Percentiles rank a stretch among this genome's conserved stretches.
phyloP scores from a whole-genome alignment of 2,797 vertebrate genomes.

The Amphiprion clarkii region DNA sequence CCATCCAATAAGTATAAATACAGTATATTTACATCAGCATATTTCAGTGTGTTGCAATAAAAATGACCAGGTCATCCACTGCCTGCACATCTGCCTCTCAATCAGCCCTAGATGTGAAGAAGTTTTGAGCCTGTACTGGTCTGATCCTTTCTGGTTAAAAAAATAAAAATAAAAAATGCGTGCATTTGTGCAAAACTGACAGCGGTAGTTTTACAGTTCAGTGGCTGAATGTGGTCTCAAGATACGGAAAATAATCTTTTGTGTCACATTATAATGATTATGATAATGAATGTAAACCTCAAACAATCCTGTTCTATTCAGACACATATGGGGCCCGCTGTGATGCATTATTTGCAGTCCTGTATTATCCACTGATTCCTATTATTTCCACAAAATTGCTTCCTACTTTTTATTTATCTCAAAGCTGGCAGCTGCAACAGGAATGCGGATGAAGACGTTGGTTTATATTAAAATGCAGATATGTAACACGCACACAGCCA shows the following conservation, averaged over 20 bases:
- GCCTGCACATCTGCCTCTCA: too few species aligned
- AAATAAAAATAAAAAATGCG: neutral
- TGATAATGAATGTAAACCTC: constrained; percentile 37
- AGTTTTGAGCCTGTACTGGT: neutral
- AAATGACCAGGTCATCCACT: too few species aligned
- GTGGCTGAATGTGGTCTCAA: constrained; percentile 10
- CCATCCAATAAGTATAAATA: neutral
- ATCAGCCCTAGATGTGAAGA: neutral
- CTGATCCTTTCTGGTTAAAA: neutral
- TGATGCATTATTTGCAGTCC: constrained; percentile 20
- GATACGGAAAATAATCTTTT: constrained; percentile 19
- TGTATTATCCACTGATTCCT: constrained; percentile 21
- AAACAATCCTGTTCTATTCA: constrained; percentile 22
- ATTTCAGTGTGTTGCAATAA: too few species aligned
- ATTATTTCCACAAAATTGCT: constrained; percentile 18
- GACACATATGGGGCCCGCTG: constrained; percentile 7
- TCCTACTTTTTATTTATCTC: constrained; percentile 39
- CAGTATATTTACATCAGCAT: neutral
- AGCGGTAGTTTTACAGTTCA: neutral
- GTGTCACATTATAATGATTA: constrained; percentile 12
- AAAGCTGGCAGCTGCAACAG: constrained; percentile 47
- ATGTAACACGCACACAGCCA: neutral
- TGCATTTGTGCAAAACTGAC: neutral
- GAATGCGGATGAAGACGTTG: constrained; percentile 10
- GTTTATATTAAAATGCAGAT: neutral